These are phyloP conservation scores for Eurystomus glaucurus DNA, from an alignment of 2,797 vertebrate species.

Conservation along the genomic window DNA sequence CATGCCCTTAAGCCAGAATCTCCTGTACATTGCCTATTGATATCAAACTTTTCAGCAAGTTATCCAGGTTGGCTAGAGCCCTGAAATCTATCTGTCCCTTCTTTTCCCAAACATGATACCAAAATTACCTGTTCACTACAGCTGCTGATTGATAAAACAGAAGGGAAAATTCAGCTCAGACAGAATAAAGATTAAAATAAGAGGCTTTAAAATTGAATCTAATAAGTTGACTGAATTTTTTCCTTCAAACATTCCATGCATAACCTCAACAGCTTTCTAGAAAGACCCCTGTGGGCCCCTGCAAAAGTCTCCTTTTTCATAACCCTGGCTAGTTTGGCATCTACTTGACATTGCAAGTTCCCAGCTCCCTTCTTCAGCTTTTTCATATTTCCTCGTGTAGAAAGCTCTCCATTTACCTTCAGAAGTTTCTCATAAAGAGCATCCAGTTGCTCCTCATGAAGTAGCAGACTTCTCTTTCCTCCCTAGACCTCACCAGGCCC, in stretches of 20 bases:
- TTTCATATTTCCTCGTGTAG: background rate
- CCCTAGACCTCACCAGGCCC: background rate
- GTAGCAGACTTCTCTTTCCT: background rate
- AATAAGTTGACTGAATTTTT: background rate
- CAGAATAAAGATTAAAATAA: background rate
- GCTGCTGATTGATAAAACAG: background rate
- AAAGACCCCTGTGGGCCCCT: background rate
- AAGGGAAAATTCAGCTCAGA: background rate
- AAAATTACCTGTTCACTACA: background rate
- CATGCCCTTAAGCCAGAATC: background rate
- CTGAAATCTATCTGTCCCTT: background rate
- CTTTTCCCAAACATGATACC: background rate
- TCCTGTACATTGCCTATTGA: accelerated
- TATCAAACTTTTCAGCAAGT: background rate
- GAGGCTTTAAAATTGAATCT: background rate
- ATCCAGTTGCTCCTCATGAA: background rate
- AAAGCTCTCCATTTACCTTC: background rate
- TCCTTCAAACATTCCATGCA: background rate
- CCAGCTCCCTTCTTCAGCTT: background rate
- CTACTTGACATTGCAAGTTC: background rate
- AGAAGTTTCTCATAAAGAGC: background rate
- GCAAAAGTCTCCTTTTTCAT: background rate
- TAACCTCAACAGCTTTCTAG: background rate
- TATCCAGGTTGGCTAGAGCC: background rate
- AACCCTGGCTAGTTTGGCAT: background rate